Evolutionary conservation across 2,113 vertebrate genomes (phyloP).

Genomic region (Leucoraja erinaceus): DNA sequence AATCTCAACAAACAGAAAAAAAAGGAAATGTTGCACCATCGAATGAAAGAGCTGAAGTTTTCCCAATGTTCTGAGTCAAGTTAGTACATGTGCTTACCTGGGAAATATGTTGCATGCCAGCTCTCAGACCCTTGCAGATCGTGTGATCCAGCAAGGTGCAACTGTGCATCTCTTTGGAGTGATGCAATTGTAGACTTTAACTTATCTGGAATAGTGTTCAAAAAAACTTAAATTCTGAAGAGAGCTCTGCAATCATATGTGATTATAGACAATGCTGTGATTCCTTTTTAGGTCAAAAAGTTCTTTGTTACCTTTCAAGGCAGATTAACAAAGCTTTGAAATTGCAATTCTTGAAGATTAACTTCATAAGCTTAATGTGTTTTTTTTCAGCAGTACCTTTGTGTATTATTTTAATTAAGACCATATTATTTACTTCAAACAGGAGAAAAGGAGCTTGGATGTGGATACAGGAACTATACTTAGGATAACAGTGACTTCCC

Average conservation of each 20-base stretch:
- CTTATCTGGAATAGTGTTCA: neutral
- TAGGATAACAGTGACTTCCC: neutral
- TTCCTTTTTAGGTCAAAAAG: neutral
- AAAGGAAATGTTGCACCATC: constrained; percentile 16
- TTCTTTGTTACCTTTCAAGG: neutral
- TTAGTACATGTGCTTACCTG: constrained; percentile 16
- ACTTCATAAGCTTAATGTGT: neutral
- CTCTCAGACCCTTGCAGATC: neutral
- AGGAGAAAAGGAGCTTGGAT: neutral
- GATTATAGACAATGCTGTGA: neutral
- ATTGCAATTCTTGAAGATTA: constrained; percentile 22
- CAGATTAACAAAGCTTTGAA: neutral
- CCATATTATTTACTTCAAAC: neutral
- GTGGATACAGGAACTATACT: neutral
- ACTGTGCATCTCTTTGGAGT: neutral
- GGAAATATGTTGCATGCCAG: constrained; percentile 7
- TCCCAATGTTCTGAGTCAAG: constrained; percentile 29
- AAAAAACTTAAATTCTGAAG: constrained; percentile 7
- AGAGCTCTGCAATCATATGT: neutral
- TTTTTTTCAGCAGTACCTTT: constrained; percentile 15
- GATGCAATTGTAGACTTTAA: neutral
- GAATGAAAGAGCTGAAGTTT: constrained; percentile 32
- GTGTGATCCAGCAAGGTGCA: neutral
- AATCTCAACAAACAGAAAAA: constrained; percentile 37
- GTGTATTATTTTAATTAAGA: neutral